Base-by-base conservation (phyloP, 2,113 vertebrate species). In the Asarcornis scutulata region DNA sequence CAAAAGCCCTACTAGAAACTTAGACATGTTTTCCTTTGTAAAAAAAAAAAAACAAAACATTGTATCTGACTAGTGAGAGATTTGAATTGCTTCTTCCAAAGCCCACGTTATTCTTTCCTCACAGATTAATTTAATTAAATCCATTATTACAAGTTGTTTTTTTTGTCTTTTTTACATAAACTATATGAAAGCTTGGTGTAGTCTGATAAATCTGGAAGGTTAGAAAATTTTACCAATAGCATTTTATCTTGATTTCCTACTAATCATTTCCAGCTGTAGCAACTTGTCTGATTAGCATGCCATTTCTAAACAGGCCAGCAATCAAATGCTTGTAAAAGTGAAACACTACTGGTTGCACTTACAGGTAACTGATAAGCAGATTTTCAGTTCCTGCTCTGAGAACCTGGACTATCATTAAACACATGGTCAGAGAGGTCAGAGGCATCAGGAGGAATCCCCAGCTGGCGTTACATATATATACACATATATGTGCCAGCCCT, bases 111-210 rank as follows among this genome's bases (percentile, higher is more conserved):
- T 74, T 75, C 86, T 86, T 73, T 68, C 26, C 53, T 91, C 40
- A 29, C 8, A 82, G 53, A 84, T 88, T 77, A 75, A 77, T 88
- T 95, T 80, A 93, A 94, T 90, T 92, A 89, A 92, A 86, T 73
- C 76, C 32, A 32, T 67, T 87, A 50, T 63, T 92, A 88, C 29
- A 81, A 13, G 0, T 44, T 44, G 42, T 72, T 56, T 67, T 85
- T 64, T 36, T 2, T 68, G 40, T 62, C 79, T 64, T 36, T 36
- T 38, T 83, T 80, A 74, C 23, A 50, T 48, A 44, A 48, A 18
- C 76, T 71, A 11, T 20, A 88, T 23, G 53, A 69, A 87, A 89
- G n/a, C 73, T 88, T 74, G n/a, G 32, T 88, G 53, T 26, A 69
- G 20, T 76, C 63, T 63, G 72, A 55, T 64, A 93, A 83, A 91